A percentile compares a stretch with the other conserved stretches of the same genome.
phyloP scores from a whole-genome alignment of 2,888 invertebrate species.

The Eristalinus aeneus region DNA sequence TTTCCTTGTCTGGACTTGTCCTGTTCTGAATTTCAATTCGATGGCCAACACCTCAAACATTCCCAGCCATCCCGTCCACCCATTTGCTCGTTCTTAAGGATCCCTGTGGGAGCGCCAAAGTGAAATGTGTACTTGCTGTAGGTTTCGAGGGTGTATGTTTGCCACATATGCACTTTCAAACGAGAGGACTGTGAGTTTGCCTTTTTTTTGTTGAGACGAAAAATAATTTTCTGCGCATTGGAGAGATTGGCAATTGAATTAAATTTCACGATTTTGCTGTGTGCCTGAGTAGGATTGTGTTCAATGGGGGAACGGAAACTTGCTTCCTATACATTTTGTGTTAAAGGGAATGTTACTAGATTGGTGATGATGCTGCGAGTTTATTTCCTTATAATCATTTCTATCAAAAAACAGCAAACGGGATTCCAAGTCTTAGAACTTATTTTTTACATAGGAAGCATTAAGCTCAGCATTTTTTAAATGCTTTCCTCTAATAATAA shows the following conservation, averaged over 20 bases:
- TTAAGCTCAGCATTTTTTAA: too few species aligned
- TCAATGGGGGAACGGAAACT: too few species aligned
- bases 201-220: not conserved
- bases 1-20: constrained; percentile 57
- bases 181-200: not conserved
- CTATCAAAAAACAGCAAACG: too few species aligned
- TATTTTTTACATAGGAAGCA: too few species aligned
- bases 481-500: too few species aligned
- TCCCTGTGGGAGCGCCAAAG: constrained; percentile 43
- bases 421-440: too few species aligned
- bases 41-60: constrained; percentile 28
- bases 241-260: constrained; percentile 43
- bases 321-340: too few species aligned
- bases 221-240: constrained; percentile 28
- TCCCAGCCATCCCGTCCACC: not conserved
- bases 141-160: constrained; percentile 2
- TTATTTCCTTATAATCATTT: too few species aligned
- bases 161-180: constrained; percentile 28
- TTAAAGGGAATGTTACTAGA: too few species aligned
- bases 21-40: constrained; percentile 66
- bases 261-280: constrained; percentile 19
- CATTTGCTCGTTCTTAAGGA: not conserved
- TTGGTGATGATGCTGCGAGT: too few species aligned
- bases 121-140: constrained; percentile 50
- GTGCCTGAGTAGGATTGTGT: constrained; percentile 7